Evolutionary conservation across 2,113 vertebrate genomes (phyloP).

Genomic region (Colaptes auratus): DNA sequence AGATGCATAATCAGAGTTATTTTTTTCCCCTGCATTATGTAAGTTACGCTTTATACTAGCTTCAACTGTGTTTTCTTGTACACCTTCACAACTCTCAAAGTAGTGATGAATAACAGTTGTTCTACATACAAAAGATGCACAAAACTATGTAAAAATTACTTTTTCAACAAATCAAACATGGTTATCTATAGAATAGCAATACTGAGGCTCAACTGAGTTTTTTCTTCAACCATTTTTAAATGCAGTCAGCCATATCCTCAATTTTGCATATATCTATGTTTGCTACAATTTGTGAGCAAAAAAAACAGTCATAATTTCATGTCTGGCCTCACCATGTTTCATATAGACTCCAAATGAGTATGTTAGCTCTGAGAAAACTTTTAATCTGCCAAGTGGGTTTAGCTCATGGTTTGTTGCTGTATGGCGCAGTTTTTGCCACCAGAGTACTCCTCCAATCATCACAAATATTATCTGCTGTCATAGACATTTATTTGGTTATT

Average conservation of each 20-base stretch:
- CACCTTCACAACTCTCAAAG: not conserved
- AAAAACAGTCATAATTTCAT: not conserved
- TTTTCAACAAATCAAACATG: not conserved
- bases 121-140: not conserved
- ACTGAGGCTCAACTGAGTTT: not conserved
- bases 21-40: fast-evolving
- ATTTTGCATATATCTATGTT: not conserved
- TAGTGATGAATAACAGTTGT: not conserved
- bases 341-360: not conserved
- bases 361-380: not conserved
- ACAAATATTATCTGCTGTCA: not conserved
- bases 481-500: not conserved
- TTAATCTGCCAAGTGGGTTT: not conserved
- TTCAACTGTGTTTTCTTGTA: not conserved
- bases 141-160: not conserved
- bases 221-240: not conserved
- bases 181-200: not conserved
- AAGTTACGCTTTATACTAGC: not conserved
- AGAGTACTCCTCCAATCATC: not conserved
- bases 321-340: not conserved
- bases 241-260: not conserved
- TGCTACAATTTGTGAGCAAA: not conserved
- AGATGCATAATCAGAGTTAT: not conserved
- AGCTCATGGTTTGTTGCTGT: not conserved
- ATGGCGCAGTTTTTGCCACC: not conserved